Percentiles rank a stretch among this genome's conserved stretches.
Conservation (phyloP, 2,113 vertebrate species). For the Actenoides hombroni region DNA sequence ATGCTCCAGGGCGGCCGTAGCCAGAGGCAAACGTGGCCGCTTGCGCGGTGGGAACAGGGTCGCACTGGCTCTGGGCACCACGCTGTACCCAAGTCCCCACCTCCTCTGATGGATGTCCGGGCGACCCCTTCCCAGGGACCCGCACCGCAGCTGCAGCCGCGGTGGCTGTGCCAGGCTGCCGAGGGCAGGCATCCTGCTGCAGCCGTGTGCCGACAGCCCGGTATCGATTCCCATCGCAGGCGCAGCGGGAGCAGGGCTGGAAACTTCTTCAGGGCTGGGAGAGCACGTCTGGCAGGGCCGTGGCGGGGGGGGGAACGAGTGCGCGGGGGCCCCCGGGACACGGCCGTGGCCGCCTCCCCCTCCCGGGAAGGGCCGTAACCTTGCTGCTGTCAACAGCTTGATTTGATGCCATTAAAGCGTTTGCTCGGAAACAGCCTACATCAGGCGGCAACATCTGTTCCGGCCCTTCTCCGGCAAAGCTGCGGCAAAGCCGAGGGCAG, state of each 20-base stretch:
- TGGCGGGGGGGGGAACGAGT: neutral
- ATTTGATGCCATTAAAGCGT: constrained; percentile 47
- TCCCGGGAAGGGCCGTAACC: constrained; percentile 6
- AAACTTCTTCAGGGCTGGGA: neutral
- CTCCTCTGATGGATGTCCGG: fast-evolving
- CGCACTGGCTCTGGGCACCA: fast-evolving
- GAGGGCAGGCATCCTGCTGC: neutral
- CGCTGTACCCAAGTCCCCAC: neutral
- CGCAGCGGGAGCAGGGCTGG: neutral
- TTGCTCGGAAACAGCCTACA: constrained; percentile 41
- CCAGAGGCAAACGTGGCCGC: fast-evolving
- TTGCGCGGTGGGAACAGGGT: fast-evolving
- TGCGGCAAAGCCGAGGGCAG: neutral
- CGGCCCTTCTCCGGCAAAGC: neutral
- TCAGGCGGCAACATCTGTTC: constrained; percentile 51
- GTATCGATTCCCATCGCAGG: neutral
- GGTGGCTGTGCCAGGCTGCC: neutral
- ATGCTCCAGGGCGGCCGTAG: neutral
- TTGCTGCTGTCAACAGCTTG: constrained; percentile 55
- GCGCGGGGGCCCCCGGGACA: neutral
- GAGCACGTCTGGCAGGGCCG: neutral
- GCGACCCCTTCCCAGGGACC: neutral
- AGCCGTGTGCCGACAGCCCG: neutral
- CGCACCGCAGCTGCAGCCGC: fast-evolving
- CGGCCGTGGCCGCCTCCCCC: neutral